Conservation (phyloP, 2,888 invertebrate genomes). For the Syrista parreyssii region DNA sequence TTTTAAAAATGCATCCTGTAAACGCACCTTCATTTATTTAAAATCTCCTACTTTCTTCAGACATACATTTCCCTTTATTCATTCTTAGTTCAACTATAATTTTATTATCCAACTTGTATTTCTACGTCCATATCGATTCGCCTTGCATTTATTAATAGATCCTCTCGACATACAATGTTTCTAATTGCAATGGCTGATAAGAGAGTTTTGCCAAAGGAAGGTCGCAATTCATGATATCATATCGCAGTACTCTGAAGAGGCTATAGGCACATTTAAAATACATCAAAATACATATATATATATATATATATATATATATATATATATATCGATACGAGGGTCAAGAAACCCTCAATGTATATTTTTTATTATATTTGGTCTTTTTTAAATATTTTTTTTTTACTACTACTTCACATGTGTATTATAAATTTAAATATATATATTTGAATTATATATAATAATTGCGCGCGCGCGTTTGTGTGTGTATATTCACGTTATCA, state of each 20-base stretch:
- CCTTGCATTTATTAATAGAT: not conserved
- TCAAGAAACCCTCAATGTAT: not conserved
- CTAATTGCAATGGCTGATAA: not conserved
- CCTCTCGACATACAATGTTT: not conserved
- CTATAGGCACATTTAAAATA: not conserved
- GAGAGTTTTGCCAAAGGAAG: not conserved
- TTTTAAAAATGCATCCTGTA: not conserved
- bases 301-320: not conserved
- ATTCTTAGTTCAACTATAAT: not conserved
- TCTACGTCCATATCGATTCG: not conserved
- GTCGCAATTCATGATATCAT: not conserved
- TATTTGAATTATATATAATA: too few relatives aligned
- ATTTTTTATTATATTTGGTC: not conserved
- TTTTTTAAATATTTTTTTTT: not conserved
- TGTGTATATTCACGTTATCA: not conserved
- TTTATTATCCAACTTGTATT: not conserved
- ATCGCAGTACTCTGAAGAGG: not conserved
- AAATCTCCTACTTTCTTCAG: not conserved
- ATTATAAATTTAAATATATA: not conserved
- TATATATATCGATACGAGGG: not conserved
- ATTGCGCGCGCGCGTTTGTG: too few relatives aligned
- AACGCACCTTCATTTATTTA: not conserved
- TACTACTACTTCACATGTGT: not conserved
- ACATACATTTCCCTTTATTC: not conserved
- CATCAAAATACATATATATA: not conserved